Evolutionary conservation across 1,140 invertebrate species (phyloP), one percentile per base, ranked within the genome.

Genomic region (Antheraea mylitta): DNA sequence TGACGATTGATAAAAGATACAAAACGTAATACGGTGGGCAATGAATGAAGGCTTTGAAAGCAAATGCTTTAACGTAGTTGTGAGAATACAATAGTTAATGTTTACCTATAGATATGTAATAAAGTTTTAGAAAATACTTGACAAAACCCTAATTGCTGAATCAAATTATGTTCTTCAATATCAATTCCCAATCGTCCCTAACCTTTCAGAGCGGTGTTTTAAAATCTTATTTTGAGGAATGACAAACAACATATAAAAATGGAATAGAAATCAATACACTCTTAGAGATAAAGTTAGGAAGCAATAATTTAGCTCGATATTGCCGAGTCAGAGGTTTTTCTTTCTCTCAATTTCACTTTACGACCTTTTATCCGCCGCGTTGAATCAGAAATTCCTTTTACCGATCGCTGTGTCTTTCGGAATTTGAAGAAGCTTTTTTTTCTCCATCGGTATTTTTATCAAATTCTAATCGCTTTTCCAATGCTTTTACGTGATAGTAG

Each of bases 301-400:
- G 45, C 45, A 53, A 53, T 53, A 53, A 53, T 53, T 53, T n/a
- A 53, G 16, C 45, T 53, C 13, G 13, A 53, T 53, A 53, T 53
- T 53, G 16, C 45, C 45, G 11, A 13, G 45, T 53, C 45, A 53
- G 45, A 53, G 45, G 11, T 53, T 53, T 53, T 53, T 53, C 45
- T 53, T 53, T 53, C 45, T 53, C 45, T 53, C 45, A 53, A 53
- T 53, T 53, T 53, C 45, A 53, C 45, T 53, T 53, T 53, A 53
- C 45, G 45, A 53, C 45, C 45, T 53, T 53, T 53, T 53, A 13
- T 16, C 16, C 45, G 11, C 13, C 45, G 45, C 45, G 10, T 16
- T 13, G 45, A 53, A 53, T 53, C 45, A 53, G 45, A 13, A 53
- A 53, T 53, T 53, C 45, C 45, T 53, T 53, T 53, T 53, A 13